Evolutionary conservation across 2,113 vertebrate genomes (phyloP).

Genomic region (Engraulis encrasicolus): DNA sequence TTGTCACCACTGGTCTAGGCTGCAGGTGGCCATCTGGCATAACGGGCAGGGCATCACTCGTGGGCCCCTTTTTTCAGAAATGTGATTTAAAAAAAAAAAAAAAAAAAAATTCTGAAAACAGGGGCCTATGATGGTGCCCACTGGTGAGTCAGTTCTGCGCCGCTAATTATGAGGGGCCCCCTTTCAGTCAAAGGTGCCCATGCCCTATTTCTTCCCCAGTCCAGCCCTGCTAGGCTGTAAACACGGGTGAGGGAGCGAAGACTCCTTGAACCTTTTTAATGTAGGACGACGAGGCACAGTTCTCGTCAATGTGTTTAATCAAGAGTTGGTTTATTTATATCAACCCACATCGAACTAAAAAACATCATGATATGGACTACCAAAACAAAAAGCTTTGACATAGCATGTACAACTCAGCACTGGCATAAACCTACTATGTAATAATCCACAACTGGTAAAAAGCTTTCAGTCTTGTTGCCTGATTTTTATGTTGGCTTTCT

Average conservation of each 20-base stretch:
- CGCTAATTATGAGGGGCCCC: too few species aligned
- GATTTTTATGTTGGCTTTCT: neutral
- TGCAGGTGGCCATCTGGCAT: too few species aligned
- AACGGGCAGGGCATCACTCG: too few species aligned
- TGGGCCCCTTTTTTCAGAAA: too few species aligned
- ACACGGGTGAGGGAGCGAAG: neutral
- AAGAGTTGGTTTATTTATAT: neutral
- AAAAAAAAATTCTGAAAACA: too few species aligned
- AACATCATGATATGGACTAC: neutral
- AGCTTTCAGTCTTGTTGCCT: neutral
- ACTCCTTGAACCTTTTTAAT: neutral
- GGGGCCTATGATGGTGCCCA: too few species aligned
- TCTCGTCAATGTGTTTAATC: neutral
- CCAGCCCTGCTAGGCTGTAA: neutral
- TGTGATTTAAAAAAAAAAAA: too few species aligned
- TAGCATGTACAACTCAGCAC: neutral
- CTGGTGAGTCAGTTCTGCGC: too few species aligned
- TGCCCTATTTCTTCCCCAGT: too few species aligned
- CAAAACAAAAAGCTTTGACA: neutral
- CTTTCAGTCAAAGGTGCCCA: too few species aligned
- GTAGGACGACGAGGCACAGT: neutral
- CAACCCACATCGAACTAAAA: neutral
- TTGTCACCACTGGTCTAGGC: too few species aligned
- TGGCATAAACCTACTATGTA: neutral
- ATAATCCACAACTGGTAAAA: neutral